Conservation (phyloP, 2,113 vertebrate species). For the Aphyosemion australe region DNA sequence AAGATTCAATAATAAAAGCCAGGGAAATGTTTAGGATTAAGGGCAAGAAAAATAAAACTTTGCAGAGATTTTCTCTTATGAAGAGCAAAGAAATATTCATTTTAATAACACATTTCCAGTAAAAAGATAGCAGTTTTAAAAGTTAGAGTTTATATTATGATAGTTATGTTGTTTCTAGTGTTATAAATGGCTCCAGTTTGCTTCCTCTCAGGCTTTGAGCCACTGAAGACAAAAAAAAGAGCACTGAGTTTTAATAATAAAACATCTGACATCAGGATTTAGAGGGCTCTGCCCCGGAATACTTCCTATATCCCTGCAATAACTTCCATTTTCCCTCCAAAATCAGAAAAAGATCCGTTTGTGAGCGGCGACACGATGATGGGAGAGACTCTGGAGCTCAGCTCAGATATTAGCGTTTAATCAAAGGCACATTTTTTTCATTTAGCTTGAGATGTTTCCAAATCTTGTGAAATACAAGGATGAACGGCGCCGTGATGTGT, state of each 20-base stretch:
- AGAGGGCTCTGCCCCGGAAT: slow-evolving; percentile 64
- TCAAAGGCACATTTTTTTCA: slow-evolving; percentile 93
- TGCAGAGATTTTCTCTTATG: too few relatives aligned
- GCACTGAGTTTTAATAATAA: slow-evolving; percentile 72
- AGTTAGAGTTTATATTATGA: too few relatives aligned
- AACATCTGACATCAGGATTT: slow-evolving; percentile 76
- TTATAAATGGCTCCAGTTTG: slow-evolving; percentile 45
- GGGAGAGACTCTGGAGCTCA: slow-evolving; percentile 49
- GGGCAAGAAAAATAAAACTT: too few relatives aligned
- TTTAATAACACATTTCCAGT: too few relatives aligned
- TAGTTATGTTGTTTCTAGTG: slow-evolving; percentile 13
- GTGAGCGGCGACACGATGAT: slow-evolving; percentile 53
- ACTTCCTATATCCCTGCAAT: slow-evolving; percentile 76
- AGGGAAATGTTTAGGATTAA: too few relatives aligned
- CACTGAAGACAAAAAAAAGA: slow-evolving; percentile 57
- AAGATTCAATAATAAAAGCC: too few relatives aligned
- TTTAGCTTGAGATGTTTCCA: slow-evolving; percentile 87
- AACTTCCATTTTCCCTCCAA: slow-evolving; percentile 63
- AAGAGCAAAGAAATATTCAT: too few relatives aligned
- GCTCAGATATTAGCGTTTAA: slow-evolving; percentile 92
- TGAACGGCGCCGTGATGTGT: slow-evolving; percentile 85
- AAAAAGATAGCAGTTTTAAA: too few relatives aligned
- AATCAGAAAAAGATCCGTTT: slow-evolving; percentile 48
- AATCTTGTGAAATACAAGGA: slow-evolving; percentile 86
- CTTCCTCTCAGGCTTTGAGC: slow-evolving; percentile 37